These are phyloP conservation scores for Ochlodes sylvanus DNA, from an alignment of 2,888 invertebrate genomes.

Conservation along the genomic window DNA sequence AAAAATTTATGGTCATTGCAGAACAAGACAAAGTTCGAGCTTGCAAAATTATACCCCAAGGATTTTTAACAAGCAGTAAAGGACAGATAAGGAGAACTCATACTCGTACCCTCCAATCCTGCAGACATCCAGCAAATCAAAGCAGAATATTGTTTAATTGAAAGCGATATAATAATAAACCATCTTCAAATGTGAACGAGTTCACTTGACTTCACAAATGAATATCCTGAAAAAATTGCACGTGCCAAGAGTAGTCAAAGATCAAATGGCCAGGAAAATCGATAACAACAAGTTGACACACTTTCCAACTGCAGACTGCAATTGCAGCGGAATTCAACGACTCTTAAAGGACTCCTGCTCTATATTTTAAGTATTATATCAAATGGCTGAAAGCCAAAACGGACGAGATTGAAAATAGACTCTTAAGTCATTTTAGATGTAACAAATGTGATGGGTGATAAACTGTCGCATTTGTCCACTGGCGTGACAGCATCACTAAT, in stretches of 20 bases:
- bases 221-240: constrained; percentile 2
- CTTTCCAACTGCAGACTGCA: constrained; percentile 23
- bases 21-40: too few relatives aligned
- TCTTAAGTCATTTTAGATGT: neutral
- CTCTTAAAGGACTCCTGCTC: constrained; percentile 31
- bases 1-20: too few relatives aligned
- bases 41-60: too few relatives aligned
- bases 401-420: constrained; percentile 2
- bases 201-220: neutral
- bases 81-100: too few relatives aligned
- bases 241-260: constrained; percentile 31
- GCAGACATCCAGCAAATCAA: too few relatives aligned
- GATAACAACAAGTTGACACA: constrained; percentile 30
- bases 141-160: too few relatives aligned
- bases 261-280: constrained; percentile 27
- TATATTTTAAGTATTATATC: constrained; percentile 24
- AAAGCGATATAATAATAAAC: neutral
- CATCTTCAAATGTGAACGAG: neutral
- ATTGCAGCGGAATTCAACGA: constrained; percentile 19
- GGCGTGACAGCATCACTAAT: too few relatives aligned
- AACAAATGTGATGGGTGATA: neutral
- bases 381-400: constrained; percentile 11
- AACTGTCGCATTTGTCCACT: too few relatives aligned
- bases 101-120: too few relatives aligned
- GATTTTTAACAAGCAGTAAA: too few relatives aligned